These are phyloP conservation scores for Gallirallus australis DNA, from an alignment of 2,797 vertebrate genomes.

Conservation along the genomic window DNA sequence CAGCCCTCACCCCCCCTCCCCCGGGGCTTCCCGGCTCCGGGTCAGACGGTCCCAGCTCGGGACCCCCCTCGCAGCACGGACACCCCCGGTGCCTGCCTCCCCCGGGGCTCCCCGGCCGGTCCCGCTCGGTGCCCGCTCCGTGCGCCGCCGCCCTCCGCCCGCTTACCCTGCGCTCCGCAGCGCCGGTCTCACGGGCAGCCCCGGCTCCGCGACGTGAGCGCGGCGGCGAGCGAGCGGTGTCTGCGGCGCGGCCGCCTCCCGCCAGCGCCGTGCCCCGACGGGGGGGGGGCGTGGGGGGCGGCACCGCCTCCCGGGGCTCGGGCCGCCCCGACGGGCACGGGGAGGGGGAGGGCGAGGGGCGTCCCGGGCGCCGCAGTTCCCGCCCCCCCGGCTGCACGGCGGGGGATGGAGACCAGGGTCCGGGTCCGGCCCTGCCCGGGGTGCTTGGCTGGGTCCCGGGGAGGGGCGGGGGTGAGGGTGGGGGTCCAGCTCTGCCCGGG, in stretches of 20 bases:
- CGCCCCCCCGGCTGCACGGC: neutral
- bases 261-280: neutral
- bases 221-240: neutral
- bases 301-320: neutral
- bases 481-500: rapidly evolving
- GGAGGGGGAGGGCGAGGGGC: too few species aligned
- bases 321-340: neutral
- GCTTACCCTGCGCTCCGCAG: neutral
- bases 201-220: neutral
- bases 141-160: neutral
- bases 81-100: neutral
- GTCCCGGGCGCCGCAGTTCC: too few species aligned
- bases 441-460: rapidly evolving
- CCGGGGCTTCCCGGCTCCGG: neutral
- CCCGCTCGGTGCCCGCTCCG: neutral
- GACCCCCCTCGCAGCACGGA: neutral
- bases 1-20: neutral
- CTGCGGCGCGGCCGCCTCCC: constrained; percentile 5
- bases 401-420: neutral
- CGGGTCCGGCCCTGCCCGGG: neutral
- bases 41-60: neutral
- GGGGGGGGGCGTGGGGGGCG: neutral
- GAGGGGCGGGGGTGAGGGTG: rapidly evolving
- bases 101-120: neutral
- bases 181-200: neutral